These are phyloP conservation scores for Sciaenops ocellatus DNA, from an alignment of 2,797 vertebrate species.

Conservation along the genomic window DNA sequence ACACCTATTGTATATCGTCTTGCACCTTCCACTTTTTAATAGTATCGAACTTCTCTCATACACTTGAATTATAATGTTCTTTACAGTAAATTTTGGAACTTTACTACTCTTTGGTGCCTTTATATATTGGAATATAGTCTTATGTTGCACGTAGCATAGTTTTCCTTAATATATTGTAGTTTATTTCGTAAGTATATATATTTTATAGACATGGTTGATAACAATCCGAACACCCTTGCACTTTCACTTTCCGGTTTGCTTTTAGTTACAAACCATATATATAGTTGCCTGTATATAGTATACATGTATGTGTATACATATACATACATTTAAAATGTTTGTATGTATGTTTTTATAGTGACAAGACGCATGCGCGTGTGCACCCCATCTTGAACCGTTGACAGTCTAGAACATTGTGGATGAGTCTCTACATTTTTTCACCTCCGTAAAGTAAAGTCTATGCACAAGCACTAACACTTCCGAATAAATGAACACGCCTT, in stretches of 20 bases:
- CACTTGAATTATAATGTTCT: neutral
- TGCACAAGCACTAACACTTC: neutral
- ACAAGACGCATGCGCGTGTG: conserved; percentile 57
- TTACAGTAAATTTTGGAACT: neutral
- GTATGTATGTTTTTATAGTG: too few relatives aligned
- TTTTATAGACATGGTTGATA: neutral
- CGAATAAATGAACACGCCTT: conserved; percentile 7
- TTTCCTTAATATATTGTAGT: neutral
- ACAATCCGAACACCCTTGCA: neutral
- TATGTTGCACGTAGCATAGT: neutral
- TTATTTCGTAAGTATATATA: neutral
- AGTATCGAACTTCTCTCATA: neutral
- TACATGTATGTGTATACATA: neutral
- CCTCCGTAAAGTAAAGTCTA: neutral
- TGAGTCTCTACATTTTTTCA: conserved; percentile 67
- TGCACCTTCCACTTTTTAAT: too few relatives aligned
- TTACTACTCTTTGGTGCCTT: too few relatives aligned
- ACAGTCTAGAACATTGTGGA: conserved; percentile 61
- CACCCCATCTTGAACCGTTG: conserved; percentile 55
- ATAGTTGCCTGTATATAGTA: too few relatives aligned
- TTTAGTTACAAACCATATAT: neutral
- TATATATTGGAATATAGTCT: neutral
- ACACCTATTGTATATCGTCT: too few relatives aligned
- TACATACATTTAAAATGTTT: too few relatives aligned
- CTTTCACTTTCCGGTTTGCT: neutral